These are phyloP conservation scores for Grantiella picta DNA, from an alignment of 2,113 vertebrate species.

Conservation along the genomic window DNA sequence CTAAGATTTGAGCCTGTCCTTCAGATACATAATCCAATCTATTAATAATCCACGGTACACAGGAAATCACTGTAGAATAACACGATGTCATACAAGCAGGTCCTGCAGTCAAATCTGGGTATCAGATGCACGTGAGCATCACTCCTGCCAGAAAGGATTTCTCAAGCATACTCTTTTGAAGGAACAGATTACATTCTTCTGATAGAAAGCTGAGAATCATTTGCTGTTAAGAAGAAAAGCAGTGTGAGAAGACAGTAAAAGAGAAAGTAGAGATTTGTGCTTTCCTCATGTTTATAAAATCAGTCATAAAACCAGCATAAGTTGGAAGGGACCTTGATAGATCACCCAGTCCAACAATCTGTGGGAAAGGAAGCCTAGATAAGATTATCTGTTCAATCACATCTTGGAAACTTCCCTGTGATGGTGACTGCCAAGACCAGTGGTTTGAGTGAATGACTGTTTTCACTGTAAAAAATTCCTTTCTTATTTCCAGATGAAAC, in stretches of 20 bases:
- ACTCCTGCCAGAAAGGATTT: not conserved
- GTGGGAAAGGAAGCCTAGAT: not conserved
- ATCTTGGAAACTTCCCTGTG: accelerated
- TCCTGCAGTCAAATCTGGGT: not conserved
- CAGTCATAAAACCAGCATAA: not conserved
- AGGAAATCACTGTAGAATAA: not conserved
- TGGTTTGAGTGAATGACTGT: not conserved
- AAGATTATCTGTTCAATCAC: accelerated
- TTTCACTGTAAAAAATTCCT: not conserved
- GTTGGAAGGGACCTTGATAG: not conserved
- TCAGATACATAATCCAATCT: not conserved
- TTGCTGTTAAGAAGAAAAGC: not conserved
- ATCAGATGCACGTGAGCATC: not conserved
- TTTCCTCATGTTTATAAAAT: not conserved
- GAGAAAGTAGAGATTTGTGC: not conserved
- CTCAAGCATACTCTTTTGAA: not conserved
- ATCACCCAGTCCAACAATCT: not conserved
- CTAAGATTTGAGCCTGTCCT: not conserved
- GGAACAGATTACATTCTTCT: not conserved
- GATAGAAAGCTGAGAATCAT: not conserved
- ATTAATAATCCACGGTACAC: not conserved
- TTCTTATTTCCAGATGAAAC: not conserved
- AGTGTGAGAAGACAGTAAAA: not conserved
- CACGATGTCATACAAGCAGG: not conserved
- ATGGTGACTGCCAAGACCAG: accelerated